phyloP scores from a whole-genome alignment of 2,888 invertebrate genomes.

The Morpho deidamia region DNA sequence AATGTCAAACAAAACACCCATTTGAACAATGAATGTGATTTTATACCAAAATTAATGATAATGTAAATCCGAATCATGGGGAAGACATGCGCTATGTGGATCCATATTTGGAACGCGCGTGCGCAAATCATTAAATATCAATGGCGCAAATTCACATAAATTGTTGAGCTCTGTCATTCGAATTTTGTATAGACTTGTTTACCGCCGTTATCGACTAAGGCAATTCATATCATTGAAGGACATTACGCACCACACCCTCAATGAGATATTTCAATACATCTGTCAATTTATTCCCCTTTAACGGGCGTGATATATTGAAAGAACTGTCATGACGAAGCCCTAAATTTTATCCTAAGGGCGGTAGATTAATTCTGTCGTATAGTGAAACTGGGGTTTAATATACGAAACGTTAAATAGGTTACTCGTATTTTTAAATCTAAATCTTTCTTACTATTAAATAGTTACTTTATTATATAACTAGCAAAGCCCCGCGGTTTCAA shows the following conservation, averaged over 20 bases:
- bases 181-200: constrained; percentile 30
- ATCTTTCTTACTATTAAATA: too few species aligned
- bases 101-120: constrained; percentile 20
- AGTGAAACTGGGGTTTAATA: too few species aligned
- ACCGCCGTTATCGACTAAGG: constrained; percentile 15
- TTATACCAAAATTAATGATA: constrained; percentile 37
- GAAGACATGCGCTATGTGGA: constrained; percentile 38
- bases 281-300: constrained; percentile 26
- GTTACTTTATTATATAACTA: too few species aligned
- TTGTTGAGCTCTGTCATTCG: constrained; percentile 48
- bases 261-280: constrained; percentile 20
- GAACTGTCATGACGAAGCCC: constrained; percentile 17
- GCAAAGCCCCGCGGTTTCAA: too few species aligned
- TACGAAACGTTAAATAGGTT: too few species aligned
- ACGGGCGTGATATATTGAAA: constrained; percentile 21
- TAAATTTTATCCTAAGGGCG: constrained; percentile 22
- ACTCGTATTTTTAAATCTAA: too few species aligned
- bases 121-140: constrained; percentile 19
- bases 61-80: constrained; percentile 54
- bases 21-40: constrained; percentile 55
- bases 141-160: constrained; percentile 43
- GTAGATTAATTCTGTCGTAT: not conserved
- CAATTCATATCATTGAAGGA: constrained; percentile 5
- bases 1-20: constrained; percentile 19
- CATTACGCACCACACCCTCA: constrained; percentile 10